Evolutionary conservation across 1,140 invertebrate species (phyloP), one percentile per base, ranked within the genome.

Genomic region (Uloborus diversus): DNA sequence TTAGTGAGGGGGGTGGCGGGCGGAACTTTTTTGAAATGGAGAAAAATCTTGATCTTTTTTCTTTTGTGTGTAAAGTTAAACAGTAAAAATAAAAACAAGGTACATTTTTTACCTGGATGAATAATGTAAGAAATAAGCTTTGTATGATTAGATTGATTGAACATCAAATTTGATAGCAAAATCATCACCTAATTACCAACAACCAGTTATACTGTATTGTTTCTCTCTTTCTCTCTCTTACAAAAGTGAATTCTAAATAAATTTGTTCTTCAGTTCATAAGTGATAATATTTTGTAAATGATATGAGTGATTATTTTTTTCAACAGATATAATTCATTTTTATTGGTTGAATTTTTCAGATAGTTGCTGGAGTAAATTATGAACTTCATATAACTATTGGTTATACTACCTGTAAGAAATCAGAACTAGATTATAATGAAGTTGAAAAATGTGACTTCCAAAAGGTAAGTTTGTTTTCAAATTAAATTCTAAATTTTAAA

Each of bases 301-400:
- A 25, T 27, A 28, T n/a, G n/a, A 59, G 27, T 27, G 9, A 2
- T 61, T 27, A 61, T 28, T 30, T 1, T 13, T 2, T 51, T 49
- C 23, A 3, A 32, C 2, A 57, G 23, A 7, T 76, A 1, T 79
- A 32, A 57, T 65, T 57, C 3, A 80, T 71, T 56, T 51, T 32
- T 53, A n/a, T n/a, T n/a, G n/a, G n/a, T n/a, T n/a, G n/a, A n/a
- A 59, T 69, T 65, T 82, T 83, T 42, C 49, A 86, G 83, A 83
- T 85, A 30, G 84, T 86, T 14, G 82, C 84, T 57, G 86, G 86
- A 59, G 83, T 85, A 65, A 73, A 86, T 49, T 87, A 87, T 47
- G 82, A 83, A 49, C 62, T 87, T 49, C 82, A 83, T 49, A 47
- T 86, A 4, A 81, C 83, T 56, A 79, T 86, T 25, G 85, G 81